Evolutionary conservation across 92 coral and sea anemone species (phyloP), one percentile per base, ranked within the genome.

Genomic region (Diadumene lineata): DNA sequence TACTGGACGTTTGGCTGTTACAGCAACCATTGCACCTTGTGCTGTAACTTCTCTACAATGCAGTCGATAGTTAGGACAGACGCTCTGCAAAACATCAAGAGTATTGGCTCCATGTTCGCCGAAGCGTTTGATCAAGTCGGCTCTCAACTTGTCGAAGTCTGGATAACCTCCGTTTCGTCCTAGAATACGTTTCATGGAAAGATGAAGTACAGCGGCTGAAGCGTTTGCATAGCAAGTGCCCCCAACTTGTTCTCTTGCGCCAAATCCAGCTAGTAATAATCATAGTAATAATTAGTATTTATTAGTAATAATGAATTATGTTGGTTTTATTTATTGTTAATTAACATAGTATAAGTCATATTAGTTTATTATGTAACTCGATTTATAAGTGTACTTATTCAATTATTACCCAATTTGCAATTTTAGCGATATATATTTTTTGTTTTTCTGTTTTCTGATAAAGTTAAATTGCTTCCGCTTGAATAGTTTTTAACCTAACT

Each of bases 181-280:
- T 0, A 74, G 10, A 43, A 87, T 84, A 26, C 89, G 83, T 44
- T 75, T 44, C 92, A 87, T 87, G 50, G 92, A 58, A 1, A 87
- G 78, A 50, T 87, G 86, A 0, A 87, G 50, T 0, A 87, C 92
- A 23, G 92, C 86, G 48, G 92, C 92, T 21, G 83, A 68, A n/a
- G 88, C 92, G 57, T 87, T 69, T 7, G 89, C 92, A 38, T 69
- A 79, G 18, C 92, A 87, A 0, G 89, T 87, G 0, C 33, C 77
- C 2, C 66, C 85, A 7, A 16, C 0, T 68, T 85, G 86, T 18
- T 18, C 0, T 31, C 70, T 69, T 9, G 92, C 78, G 0, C 25
- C 55, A 70, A 74, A 87, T 0, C 46, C 66, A n/a, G n/a, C n/a
- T n/a, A n/a, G n/a, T n/a, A n/a, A n/a, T n/a, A n/a, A n/a, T n/a